Conservation (phyloP, 1,140 invertebrate species). For the Phthorimaea operculella region DNA sequence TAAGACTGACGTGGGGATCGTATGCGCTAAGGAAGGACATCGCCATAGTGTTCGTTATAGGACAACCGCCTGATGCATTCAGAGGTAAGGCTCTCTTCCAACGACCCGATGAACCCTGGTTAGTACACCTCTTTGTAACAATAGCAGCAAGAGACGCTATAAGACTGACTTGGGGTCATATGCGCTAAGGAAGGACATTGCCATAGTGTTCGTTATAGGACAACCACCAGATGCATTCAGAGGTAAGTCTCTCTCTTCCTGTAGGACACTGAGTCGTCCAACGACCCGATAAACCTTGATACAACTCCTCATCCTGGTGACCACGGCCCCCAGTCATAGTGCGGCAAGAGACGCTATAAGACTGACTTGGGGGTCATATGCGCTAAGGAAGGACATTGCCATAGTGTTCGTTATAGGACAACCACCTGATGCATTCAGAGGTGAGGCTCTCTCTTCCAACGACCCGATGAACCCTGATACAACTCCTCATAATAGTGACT, state of each 20-base stretch:
- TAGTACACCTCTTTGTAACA: too few relatives aligned
- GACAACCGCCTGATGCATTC: conserved; percentile 62
- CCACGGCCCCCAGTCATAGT: conserved; percentile 80
- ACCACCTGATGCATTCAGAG: conserved; percentile 53
- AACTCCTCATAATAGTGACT: conserved; percentile 80
- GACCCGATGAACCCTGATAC: conserved; percentile 70
- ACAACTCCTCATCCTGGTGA: conserved; percentile 78
- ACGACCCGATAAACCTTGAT: conserved; percentile 74
- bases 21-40: conserved; percentile 79
- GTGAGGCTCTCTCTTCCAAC: too few relatives aligned
- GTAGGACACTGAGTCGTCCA: too few relatives aligned
- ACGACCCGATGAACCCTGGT: too few relatives aligned
- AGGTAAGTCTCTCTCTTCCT: too few relatives aligned
- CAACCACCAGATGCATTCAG: conserved; percentile 60
- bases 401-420: conserved; percentile 82
- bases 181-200: conserved; percentile 76
- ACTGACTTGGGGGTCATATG: conserved; percentile 87
- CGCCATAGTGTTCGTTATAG: conserved; percentile 81
- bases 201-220: conserved; percentile 82
- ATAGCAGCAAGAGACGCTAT: conserved; percentile 83
- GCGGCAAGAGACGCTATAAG: conserved; percentile 80
- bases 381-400: conserved; percentile 76
- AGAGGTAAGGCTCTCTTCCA: too few relatives aligned
- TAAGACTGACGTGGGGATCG: conserved; percentile 88
- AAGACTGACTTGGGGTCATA: conserved; percentile 89